Conservation (phyloP, 2,113 vertebrate genomes). For the Calyptomena viridis region DNA sequence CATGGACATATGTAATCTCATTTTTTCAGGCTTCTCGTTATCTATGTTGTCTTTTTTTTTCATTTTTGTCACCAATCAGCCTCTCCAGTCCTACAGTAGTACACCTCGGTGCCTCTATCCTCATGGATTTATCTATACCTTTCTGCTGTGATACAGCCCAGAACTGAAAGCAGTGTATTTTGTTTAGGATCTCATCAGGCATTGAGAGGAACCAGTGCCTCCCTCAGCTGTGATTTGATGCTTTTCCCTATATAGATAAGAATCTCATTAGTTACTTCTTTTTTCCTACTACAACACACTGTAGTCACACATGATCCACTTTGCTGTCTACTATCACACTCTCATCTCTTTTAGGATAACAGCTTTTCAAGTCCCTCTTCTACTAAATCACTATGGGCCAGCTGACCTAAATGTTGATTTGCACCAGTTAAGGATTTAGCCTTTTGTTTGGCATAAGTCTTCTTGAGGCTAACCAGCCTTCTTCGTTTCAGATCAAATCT, state of each 20-base stretch:
- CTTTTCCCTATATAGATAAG: neutral
- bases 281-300: neutral
- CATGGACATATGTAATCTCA: neutral
- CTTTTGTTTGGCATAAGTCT: neutral
- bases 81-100: neutral
- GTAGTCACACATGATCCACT: neutral
- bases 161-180: neutral
- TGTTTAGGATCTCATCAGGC: constrained; percentile 8
- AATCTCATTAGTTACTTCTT: neutral
- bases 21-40: constrained; percentile 9
- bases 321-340: neutral
- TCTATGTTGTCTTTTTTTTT: neutral
- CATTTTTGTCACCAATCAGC: neutral
- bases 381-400: neutral
- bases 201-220: neutral
- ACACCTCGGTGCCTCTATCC: neutral
- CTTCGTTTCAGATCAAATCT: neutral
- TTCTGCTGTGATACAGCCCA: neutral
- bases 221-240: neutral
- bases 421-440: neutral
- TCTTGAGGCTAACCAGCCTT: neutral
- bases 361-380: neutral
- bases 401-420: neutral
- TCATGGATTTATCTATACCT: neutral
- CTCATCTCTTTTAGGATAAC: neutral